These are phyloP conservation scores for Tenualosa thibaudeaui DNA, from an alignment of 2,797 vertebrate species.

Conservation along the genomic window DNA sequence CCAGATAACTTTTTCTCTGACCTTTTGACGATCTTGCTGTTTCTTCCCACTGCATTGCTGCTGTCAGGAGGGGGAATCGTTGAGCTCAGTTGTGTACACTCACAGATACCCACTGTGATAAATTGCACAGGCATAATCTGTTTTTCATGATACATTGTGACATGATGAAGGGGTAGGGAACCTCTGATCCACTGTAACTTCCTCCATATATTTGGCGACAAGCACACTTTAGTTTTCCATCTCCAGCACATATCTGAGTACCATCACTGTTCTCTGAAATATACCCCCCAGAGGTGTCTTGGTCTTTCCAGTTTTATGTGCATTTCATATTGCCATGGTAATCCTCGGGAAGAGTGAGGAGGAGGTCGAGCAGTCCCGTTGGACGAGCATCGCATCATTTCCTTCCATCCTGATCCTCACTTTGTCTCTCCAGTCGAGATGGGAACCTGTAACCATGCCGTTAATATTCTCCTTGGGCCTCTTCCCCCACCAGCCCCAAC, in stretches of 20 bases:
- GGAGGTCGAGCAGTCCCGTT: conserved; percentile 60
- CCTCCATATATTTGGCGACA: background rate
- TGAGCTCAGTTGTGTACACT: background rate
- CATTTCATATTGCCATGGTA: background rate
- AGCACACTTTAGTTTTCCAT: background rate
- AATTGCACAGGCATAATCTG: conserved; percentile 19
- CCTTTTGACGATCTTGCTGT: background rate
- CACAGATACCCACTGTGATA: background rate
- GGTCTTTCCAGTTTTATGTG: background rate
- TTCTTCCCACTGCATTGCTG: conserved; percentile 24
- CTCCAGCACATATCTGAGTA: background rate
- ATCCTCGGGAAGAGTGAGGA: conserved; percentile 31
- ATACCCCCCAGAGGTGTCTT: background rate
- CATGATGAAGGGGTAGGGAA: background rate
- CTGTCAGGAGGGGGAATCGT: conserved; percentile 28
- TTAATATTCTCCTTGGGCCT: conserved; percentile 72
- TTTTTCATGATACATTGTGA: background rate
- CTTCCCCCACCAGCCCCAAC: too few species aligned
- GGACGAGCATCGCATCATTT: conserved; percentile 73
- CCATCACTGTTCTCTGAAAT: background rate
- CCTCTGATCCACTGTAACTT: conserved; percentile 21
- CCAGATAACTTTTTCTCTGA: conserved; percentile 27
- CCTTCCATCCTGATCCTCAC: conserved; percentile 71
- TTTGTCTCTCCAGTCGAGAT: conserved; percentile 70
- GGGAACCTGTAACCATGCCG: conserved; percentile 64